Conservation (phyloP, 2,113 vertebrate species). For the Cynoglossus semilaevis region DNA sequence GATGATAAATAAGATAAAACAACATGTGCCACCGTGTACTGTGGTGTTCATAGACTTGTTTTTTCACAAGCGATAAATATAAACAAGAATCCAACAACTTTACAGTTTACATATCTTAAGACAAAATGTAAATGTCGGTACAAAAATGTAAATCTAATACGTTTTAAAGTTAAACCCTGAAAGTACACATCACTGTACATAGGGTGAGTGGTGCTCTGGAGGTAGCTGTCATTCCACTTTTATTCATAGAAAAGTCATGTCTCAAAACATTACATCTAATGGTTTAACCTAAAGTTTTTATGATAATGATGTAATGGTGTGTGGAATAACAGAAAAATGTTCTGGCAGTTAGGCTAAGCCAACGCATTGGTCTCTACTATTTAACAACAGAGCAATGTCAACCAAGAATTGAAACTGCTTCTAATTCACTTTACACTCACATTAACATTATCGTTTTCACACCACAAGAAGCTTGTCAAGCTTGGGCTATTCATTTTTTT, state of each 20-base stretch:
- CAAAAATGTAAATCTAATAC: slow-evolving; percentile 18
- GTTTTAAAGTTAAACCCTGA: slow-evolving; percentile 7
- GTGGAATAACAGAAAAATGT: no score
- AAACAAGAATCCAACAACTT: no score
- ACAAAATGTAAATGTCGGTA: slow-evolving; percentile 19
- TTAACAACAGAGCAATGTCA: no score
- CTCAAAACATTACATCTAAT: background rate
- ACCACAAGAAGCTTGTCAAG: background rate
- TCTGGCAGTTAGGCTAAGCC: no score
- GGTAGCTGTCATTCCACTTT: background rate
- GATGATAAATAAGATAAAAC: no score
- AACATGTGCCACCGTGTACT: no score
- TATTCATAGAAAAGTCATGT: background rate
- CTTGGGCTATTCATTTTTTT: background rate
- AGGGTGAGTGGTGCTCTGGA: background rate
- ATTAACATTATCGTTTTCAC: slow-evolving; percentile 23
- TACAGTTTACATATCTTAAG: slow-evolving; percentile 7
- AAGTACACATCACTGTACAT: slow-evolving; percentile 2
- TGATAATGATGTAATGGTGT: no score
- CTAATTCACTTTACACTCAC: slow-evolving; percentile 18
- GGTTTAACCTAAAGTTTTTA: no score
- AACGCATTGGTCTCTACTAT: no score
- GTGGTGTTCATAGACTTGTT: no score
- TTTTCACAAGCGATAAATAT: background rate
- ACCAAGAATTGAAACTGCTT: no score